phyloP scores from a whole-genome alignment of 2,113 vertebrate genomes.

The Heteronetta atricapilla region DNA sequence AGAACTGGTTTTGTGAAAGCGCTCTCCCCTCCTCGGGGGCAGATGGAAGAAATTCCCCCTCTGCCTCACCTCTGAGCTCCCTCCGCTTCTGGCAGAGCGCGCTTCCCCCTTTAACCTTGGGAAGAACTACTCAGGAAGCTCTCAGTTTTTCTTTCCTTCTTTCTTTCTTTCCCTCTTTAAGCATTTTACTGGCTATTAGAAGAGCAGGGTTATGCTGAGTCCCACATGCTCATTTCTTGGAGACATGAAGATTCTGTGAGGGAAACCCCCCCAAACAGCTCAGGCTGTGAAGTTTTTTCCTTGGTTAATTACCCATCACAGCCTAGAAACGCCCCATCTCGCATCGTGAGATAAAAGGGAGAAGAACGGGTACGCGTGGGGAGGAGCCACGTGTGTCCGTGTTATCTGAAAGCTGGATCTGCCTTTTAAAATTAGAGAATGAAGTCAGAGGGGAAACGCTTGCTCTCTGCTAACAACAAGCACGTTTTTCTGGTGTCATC shows the following conservation, averaged over 20 bases:
- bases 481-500: background rate
- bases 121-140: background rate
- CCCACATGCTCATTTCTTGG: too few relatives aligned
- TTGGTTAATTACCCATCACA: background rate
- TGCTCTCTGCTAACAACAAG: background rate
- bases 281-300: background rate
- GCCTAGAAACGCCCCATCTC: background rate
- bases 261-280: background rate
- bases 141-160: background rate
- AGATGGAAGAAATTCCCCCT: background rate
- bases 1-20: background rate
- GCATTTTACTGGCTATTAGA: background rate
- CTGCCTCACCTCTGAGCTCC: background rate
- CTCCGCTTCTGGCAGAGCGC: background rate
- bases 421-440: background rate
- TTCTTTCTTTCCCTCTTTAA: background rate
- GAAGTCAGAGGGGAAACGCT: background rate
- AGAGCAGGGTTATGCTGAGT: background rate
- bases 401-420: background rate
- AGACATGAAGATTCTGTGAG: background rate
- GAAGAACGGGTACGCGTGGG: background rate
- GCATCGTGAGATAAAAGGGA: background rate
- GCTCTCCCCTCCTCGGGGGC: background rate
- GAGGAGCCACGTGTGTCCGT: background rate
- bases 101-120: background rate